Base-by-base conservation (phyloP, 2,888 invertebrate species). In the Heteromurus nitidus region DNA sequence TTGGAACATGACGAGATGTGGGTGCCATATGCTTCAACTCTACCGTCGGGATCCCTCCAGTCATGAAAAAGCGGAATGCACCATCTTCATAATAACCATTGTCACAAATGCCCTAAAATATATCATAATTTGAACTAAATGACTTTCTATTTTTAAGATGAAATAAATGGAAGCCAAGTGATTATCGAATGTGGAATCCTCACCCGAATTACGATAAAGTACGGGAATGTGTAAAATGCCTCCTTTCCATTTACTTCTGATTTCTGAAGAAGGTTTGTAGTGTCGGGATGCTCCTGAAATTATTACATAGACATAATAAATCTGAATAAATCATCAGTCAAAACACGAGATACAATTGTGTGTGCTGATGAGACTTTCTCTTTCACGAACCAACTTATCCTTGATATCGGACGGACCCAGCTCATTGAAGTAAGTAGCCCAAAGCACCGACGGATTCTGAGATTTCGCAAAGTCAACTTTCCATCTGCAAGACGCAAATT, bases 201-300 rank as follows among this genome's bases (percentile, higher is more conserved):
- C 31, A 82, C 79, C 47, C 83, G 70, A 42, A 82, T 28, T 11
- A 85, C 16, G 16, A 85, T 1, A 65, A 85, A 85, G 65, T 85
- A 85, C 0, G 85, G 85, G 42, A 83, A 83, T 3, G 73, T 75
- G 31, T 69, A 82, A 28, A 75, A 82, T 0, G 62, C 65, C 13
- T 11, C 20, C 9, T 31, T 65, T 3, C 36, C 67, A 16, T 55
- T n/a, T 3, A 72, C 65, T 18, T 16, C 7, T n/a, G 67, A 1
- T n/a, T 44, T 47, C 3, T 20, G 42, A 1, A 80, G 44, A 20
- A 72, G 31, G 1, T 58, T 16, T 1, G 72, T 80, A 2, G 58
- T 53, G 26, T 73, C 80, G 7, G 73, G 73, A 58, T 55, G 42
- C 20, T 67, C 67, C 77, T 77, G 28, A n/a, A n/a, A n/a, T n/a